Evolutionary conservation across 2,797 vertebrate species (phyloP).

Genomic region (Cuniculus paca): DNA sequence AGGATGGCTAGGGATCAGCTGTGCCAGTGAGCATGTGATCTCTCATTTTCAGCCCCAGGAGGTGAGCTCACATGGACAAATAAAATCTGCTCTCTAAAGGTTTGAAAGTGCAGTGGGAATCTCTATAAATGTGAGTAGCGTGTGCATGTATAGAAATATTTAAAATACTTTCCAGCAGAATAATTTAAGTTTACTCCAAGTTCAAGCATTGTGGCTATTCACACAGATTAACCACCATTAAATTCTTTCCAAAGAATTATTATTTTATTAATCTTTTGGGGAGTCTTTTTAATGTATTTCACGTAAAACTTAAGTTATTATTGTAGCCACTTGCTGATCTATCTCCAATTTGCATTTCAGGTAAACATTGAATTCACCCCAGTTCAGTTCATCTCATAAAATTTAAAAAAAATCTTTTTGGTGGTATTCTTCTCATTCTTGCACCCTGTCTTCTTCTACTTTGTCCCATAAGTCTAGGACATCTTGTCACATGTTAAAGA

Average conservation of each 20-base stretch:
- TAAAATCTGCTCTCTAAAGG: neutral
- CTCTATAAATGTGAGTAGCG: neutral
- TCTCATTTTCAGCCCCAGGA: neutral
- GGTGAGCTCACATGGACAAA: neutral
- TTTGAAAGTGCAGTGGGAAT: constrained; percentile 36
- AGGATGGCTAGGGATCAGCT: neutral
- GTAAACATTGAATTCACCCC: constrained; percentile 4
- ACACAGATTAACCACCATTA: constrained; percentile 56
- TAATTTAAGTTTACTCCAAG: constrained; percentile 49
- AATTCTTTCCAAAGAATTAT: constrained; percentile 53
- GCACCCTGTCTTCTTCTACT: neutral
- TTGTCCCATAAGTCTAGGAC: neutral
- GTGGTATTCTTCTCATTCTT: neutral
- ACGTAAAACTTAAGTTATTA: constrained; percentile 45
- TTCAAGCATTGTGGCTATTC: constrained; percentile 41
- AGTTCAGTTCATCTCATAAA: constrained; percentile 39
- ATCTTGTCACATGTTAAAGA: neutral
- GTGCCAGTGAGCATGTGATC: neutral
- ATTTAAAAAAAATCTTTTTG: neutral
- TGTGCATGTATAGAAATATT: constrained; percentile 21
- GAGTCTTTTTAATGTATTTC: constrained; percentile 16
- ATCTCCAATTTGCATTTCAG: constrained; percentile 55
- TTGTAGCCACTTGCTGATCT: constrained; percentile 55
- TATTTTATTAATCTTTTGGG: constrained; percentile 14
- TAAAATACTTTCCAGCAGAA: constrained; percentile 76